Base-by-base conservation (phyloP, 2,797 vertebrate genomes). In the Tapera naevia region DNA sequence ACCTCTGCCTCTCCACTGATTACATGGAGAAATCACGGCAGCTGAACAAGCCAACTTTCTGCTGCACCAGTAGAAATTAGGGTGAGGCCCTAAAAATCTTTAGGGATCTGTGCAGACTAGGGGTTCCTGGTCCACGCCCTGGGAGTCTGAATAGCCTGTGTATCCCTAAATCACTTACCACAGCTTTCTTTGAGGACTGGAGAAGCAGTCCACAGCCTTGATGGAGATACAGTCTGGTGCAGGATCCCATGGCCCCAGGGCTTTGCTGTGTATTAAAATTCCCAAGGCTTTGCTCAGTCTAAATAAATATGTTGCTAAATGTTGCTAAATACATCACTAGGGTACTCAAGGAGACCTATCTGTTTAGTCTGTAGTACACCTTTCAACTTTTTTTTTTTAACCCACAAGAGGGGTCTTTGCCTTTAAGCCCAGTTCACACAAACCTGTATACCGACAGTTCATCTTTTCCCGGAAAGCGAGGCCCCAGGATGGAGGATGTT, bases 401-500 rank as follows among this genome's bases (percentile, higher is more conserved):
- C 17, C 10, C 32, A 53, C 8, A 37, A 41, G 16, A 73, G 2
- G 3, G 10, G 28, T 82, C 86, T 95, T 94, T 91, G 50, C 88
- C 91, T 96, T 96, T 93, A 96, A 96, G 67, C 22, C 9, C 64
- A 54, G 23, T 86, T 48, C 64, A 60, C 1, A 1, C 43, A 85
- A 80, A 78, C 25, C 11, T 10, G 22, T 41, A 57, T 86, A 86
- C 74, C 91, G 70, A 73, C 79, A 86, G 48, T 41, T 51, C 37
- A 57, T 84, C 57, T 95, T 69, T 94, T 93, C 80, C 76, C 9
- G 5, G 89, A 95, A 94, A 90, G 57, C 73, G 90, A 96, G 83
- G 86, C 93, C 78, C 80, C 41, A 30, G 93, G 86, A 80, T 58
- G 66, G 80, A 94, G 92, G 95, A 97, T 97, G 95, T 96, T 96